phyloP scores from a whole-genome alignment of 2,888 invertebrate genomes.

The Plebejus melissa region DNA sequence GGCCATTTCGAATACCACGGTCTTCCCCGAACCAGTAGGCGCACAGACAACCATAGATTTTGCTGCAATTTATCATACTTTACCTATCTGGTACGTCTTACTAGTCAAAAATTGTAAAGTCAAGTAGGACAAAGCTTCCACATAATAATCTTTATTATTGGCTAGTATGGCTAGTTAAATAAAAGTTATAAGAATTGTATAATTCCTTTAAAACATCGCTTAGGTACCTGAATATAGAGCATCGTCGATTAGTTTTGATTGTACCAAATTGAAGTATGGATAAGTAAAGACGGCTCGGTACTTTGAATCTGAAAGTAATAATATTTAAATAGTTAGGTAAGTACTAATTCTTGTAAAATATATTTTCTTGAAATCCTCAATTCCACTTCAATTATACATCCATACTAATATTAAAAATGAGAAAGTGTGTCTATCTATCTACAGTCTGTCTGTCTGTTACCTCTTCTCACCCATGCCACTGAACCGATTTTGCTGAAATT shows the following conservation, averaged over 20 bases:
- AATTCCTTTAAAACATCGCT: neutral
- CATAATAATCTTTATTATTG: no score
- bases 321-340: no score
- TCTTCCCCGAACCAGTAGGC: conserved; percentile 92
- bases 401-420: no score
- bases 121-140: neutral
- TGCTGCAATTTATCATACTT: conserved; percentile 62
- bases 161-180: no score
- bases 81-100: neutral
- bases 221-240: conserved; percentile 80
- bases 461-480: no score
- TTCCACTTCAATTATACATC: no score
- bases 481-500: no score
- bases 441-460: no score
- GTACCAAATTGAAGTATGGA: conserved; percentile 85
- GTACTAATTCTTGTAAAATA: no score
- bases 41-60: conserved; percentile 86
- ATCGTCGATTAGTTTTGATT: conserved; percentile 84
- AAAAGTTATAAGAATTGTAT: no score
- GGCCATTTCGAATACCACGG: conserved; percentile 89
- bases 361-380: no score
- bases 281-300: conserved; percentile 79
- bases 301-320: conserved; percentile 64
- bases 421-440: no score
- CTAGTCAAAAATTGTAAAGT: neutral